Percentiles rank a stretch among this genome's conserved stretches.
Evolutionary conservation across 37 sponge, comb jelly and placozoan genomes (phyloP).

Genomic region (Cliona cf. orientalis): DNA sequence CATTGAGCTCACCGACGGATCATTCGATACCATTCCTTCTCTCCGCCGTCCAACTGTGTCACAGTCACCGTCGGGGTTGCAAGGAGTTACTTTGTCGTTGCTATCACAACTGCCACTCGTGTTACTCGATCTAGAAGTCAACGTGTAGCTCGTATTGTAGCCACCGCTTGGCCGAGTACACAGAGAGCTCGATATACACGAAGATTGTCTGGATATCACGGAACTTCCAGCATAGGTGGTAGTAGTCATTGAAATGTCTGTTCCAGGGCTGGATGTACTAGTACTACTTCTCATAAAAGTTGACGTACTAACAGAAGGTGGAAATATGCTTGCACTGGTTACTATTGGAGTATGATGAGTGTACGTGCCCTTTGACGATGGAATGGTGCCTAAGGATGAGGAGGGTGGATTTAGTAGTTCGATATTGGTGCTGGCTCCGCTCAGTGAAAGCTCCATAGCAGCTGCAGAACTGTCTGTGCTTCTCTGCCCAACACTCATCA

Average conservation of each 20-base stretch:
- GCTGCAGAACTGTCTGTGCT: no score
- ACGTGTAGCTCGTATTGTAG: not conserved
- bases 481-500: slow-evolving; percentile 13
- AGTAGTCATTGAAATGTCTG: not conserved
- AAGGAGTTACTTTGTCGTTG: no score
- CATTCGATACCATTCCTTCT: not conserved
- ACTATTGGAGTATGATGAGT: not conserved
- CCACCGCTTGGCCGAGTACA: not conserved
- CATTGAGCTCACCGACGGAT: not conserved
- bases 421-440: no score
- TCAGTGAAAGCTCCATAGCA: no score
- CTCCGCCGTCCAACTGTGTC: not conserved
- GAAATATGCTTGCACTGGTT: not conserved
- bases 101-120: no score
- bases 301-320: no score
- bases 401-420: no score
- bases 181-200: not conserved
- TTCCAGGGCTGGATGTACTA: slow-evolving; percentile 2
- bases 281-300: not conserved
- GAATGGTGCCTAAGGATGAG: no score
- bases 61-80: not conserved
- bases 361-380: no score
- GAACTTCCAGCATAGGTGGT: not conserved
- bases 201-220: not conserved
- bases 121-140: no score